Percentiles rank a stretch among this genome's conserved stretches.
Evolutionary conservation across 2,888 invertebrate species (phyloP).

Genomic region (Theodoxus fluviatilis): DNA sequence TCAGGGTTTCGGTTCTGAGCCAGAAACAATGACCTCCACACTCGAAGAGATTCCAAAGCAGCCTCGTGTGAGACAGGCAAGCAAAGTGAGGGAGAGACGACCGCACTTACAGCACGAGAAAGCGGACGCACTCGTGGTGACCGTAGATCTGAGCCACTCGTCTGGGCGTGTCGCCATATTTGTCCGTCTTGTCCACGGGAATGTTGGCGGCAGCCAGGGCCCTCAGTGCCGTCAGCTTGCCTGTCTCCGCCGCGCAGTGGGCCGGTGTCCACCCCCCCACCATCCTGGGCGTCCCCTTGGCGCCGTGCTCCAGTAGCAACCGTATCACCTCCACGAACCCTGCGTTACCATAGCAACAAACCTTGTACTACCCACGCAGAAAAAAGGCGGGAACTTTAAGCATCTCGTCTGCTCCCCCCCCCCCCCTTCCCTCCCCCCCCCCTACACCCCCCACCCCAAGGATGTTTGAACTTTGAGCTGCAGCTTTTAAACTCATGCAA

Average conservation of each 20-base stretch:
- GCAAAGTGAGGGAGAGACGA: too few relatives aligned
- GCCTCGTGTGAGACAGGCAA: too few relatives aligned
- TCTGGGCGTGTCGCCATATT: conserved; percentile 55
- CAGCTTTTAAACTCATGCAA: too few relatives aligned
- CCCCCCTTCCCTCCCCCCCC: too few relatives aligned
- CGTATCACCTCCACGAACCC: conserved; percentile 60
- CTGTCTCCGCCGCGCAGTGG: conserved; percentile 61
- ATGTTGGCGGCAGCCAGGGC: conserved; percentile 53
- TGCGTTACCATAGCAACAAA: conserved; percentile 33
- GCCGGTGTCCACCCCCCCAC: conserved; percentile 61
- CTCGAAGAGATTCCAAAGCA: too few relatives aligned
- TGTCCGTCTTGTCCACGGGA: conserved; percentile 49
- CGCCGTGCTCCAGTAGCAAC: conserved; percentile 56
- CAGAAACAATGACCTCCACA: too few relatives aligned
- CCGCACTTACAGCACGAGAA: conserved; percentile 54
- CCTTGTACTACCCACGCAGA: too few relatives aligned
- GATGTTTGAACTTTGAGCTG: too few relatives aligned
- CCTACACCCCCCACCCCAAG: too few relatives aligned
- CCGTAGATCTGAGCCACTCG: conserved; percentile 56
- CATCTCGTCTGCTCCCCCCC: too few relatives aligned
- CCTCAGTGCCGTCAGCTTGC: conserved; percentile 48
- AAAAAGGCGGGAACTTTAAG: too few relatives aligned
- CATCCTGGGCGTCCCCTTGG: conserved; percentile 49
- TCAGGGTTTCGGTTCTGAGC: too few relatives aligned
- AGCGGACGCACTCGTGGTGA: conserved; percentile 53